phyloP scores from a whole-genome alignment of 2,797 vertebrate genomes.

The Dendrocincla fuliginosa region DNA sequence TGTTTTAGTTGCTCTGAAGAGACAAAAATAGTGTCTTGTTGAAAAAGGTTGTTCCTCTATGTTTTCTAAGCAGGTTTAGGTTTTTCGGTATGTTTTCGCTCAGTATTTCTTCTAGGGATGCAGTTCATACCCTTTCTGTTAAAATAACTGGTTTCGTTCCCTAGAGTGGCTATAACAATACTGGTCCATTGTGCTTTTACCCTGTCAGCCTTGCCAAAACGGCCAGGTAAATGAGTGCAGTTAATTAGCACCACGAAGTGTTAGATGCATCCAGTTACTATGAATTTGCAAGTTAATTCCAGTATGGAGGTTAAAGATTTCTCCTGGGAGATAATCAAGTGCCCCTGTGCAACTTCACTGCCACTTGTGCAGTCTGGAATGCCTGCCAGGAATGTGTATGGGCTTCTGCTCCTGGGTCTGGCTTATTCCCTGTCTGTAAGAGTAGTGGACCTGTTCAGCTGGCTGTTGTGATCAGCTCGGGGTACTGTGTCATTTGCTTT shows the following conservation, averaged over 20 bases:
- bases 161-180: not conserved
- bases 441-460: not conserved
- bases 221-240: not conserved
- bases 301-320: not conserved
- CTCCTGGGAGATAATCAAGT: not conserved
- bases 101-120: not conserved
- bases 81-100: not conserved
- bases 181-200: not conserved
- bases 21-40: not conserved
- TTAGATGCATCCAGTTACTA: not conserved
- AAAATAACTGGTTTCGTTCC: not conserved
- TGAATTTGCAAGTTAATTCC: not conserved
- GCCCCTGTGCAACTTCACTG: not conserved
- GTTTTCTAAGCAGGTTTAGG: not conserved
- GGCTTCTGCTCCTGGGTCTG: not conserved
- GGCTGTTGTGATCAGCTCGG: rapidly evolving
- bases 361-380: not conserved
- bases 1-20: not conserved
- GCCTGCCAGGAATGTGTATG: not conserved
- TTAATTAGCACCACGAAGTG: not conserved
- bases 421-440: not conserved
- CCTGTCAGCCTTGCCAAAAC: not conserved
- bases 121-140: not conserved
- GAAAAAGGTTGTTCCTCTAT: not conserved
- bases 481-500: not conserved